These are phyloP conservation scores for Dinothrombium tinctorium DNA, from an alignment of 1,140 invertebrate species.

Conservation along the genomic window DNA sequence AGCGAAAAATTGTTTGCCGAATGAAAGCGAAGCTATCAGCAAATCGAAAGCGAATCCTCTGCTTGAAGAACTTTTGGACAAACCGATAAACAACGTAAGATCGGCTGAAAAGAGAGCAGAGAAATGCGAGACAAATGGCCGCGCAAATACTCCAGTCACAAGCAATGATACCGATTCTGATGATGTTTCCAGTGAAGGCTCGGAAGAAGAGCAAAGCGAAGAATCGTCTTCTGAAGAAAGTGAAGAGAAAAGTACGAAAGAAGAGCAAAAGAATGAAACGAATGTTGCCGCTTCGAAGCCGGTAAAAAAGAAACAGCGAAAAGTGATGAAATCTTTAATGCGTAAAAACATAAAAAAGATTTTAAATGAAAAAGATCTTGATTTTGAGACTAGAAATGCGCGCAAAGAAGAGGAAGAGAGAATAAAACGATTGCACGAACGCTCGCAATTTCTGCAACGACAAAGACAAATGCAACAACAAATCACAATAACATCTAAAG, in stretches of 20 bases:
- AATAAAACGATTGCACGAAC: conserved; percentile 21
- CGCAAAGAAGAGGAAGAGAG: conserved; percentile 76
- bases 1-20: too few species aligned
- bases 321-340: conserved; percentile 17
- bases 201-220: conserved; percentile 13
- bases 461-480: conserved; percentile 12
- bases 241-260: conserved; percentile 13
- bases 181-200: background rate
- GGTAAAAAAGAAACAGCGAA: conserved; percentile 4
- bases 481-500: conserved; percentile 11
- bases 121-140: background rate
- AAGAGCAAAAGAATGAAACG: conserved; percentile 3
- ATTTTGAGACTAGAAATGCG: conserved; percentile 67
- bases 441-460: conserved; percentile 12
- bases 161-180: conserved; percentile 1
- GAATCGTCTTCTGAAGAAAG: conserved; percentile 12
- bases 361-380: conserved; percentile 69
- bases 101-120: background rate
- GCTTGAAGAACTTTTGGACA: conserved; percentile 1
- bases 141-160: background rate
- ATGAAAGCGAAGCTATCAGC: too few species aligned
- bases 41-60: background rate
- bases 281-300: too few species aligned
- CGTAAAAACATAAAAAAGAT: conserved; percentile 62
- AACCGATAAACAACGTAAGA: background rate